These are phyloP conservation scores for Huso huso DNA, from an alignment of 2,797 vertebrate species.

Conservation along the genomic window DNA sequence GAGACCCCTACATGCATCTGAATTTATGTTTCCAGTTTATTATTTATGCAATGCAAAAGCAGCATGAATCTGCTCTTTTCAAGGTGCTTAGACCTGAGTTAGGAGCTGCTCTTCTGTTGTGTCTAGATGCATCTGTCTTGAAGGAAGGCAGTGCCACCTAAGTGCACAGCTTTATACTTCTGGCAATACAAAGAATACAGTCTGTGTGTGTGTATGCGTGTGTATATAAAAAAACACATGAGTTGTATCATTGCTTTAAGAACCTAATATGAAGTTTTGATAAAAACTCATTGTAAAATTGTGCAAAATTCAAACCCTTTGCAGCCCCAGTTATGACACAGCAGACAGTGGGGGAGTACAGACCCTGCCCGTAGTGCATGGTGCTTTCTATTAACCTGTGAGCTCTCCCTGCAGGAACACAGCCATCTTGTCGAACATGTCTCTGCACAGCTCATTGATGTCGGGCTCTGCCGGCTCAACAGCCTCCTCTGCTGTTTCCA, in stretches of 20 bases:
- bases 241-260: not conserved
- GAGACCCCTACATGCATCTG: too few species aligned
- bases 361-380: not conserved
- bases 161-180: too few species aligned
- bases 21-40: too few species aligned
- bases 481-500: slow-evolving; percentile 95
- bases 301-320: not conserved
- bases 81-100: too few species aligned
- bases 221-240: too few species aligned
- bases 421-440: slow-evolving; percentile 97
- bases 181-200: too few species aligned
- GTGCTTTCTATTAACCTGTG: slow-evolving; percentile 61
- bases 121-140: too few species aligned
- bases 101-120: too few species aligned
- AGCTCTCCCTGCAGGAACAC: slow-evolving; percentile 90
- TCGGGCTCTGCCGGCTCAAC: slow-evolving; percentile 90
- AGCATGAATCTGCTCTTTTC: too few species aligned
- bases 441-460: slow-evolving; percentile 84
- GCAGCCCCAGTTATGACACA: not conserved
- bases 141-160: too few species aligned
- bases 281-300: not conserved
- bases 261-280: not conserved
- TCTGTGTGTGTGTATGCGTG: too few species aligned
- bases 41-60: too few species aligned
- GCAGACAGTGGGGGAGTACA: not conserved